A percentile compares a stretch with the other conserved stretches of the same genome.
Conservation (phyloP, 2,888 invertebrate genomes). For the Stramonita haemastoma region DNA sequence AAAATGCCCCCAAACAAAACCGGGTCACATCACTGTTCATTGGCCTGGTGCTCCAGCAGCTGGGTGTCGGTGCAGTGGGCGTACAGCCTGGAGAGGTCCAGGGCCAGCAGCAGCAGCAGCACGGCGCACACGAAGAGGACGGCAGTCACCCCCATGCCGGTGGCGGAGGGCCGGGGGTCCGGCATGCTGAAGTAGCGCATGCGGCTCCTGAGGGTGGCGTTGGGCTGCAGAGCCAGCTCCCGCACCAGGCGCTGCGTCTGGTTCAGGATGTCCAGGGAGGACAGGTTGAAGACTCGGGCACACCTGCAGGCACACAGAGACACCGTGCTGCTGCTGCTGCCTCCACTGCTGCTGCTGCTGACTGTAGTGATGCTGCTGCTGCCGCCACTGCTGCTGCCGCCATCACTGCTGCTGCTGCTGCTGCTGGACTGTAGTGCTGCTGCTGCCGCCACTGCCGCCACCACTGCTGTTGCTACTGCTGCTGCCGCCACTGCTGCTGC, state of each 20-base stretch:
- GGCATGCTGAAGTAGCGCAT: conserved; percentile 12
- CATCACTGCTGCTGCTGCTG: not conserved
- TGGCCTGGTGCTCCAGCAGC: too few species aligned
- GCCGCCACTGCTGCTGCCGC: not conserved
- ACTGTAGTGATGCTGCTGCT: not conserved
- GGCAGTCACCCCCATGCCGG: conserved; percentile 1
- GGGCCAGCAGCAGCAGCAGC: not conserved
- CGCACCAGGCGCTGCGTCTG: not conserved
- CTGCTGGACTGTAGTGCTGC: too few species aligned
- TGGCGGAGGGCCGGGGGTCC: conserved; percentile 16
- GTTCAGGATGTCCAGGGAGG: not conserved
- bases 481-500: not conserved
- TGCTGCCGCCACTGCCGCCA: too few species aligned
- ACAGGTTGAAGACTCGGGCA: too few species aligned
- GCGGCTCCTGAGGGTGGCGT: conserved; percentile 14
- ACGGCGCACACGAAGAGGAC: not conserved
- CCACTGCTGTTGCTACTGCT: not conserved
- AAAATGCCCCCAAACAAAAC: too few species aligned
- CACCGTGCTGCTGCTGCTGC: not conserved
- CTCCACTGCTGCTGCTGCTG: not conserved
- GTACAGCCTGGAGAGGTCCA: not conserved
- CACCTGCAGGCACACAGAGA: not conserved
- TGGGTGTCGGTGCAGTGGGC: not conserved
- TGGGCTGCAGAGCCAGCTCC: not conserved
- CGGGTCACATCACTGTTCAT: too few species aligned